A percentile compares a stretch with the other conserved stretches of the same genome.
These are phyloP conservation scores for Lophius americanus DNA, from an alignment of 2,797 vertebrate genomes.

Conservation along the genomic window DNA sequence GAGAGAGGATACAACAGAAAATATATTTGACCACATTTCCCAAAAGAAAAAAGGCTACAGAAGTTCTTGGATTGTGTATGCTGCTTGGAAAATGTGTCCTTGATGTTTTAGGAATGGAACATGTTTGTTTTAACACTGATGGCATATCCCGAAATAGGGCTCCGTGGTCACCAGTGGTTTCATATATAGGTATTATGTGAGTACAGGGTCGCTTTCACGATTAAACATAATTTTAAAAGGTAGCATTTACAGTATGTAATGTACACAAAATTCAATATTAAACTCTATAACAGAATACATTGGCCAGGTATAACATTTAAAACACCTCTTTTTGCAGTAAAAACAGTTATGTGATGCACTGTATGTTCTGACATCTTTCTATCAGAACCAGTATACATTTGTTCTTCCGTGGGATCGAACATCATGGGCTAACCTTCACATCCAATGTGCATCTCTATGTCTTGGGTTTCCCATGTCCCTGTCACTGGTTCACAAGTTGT, in stretches of 20 bases:
- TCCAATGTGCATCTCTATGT: too few species aligned
- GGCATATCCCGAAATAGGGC: not conserved
- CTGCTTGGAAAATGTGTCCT: not conserved
- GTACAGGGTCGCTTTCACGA: not conserved
- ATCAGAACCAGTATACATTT: too few species aligned
- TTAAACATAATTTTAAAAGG: not conserved
- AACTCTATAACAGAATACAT: not conserved
- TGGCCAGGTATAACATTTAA: too few species aligned
- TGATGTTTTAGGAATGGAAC: not conserved
- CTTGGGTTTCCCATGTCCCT: too few species aligned
- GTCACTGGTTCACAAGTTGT: too few species aligned
- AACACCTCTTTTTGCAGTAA: too few species aligned
- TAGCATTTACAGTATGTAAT: not conserved
- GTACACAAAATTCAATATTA: not conserved
- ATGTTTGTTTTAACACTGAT: constrained; percentile 5
- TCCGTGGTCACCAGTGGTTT: too few species aligned
- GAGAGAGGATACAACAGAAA: constrained; percentile 1
- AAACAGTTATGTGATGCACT: too few species aligned
- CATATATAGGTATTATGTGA: too few species aligned
- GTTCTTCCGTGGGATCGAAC: too few species aligned
- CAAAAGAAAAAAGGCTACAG: not conserved
- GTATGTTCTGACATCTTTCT: too few species aligned
- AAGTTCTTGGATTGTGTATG: not conserved
- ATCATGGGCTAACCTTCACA: too few species aligned
- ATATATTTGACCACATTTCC: not conserved